Conservation (phyloP, 2,888 invertebrate genomes). For the Diogma glabrata region DNA sequence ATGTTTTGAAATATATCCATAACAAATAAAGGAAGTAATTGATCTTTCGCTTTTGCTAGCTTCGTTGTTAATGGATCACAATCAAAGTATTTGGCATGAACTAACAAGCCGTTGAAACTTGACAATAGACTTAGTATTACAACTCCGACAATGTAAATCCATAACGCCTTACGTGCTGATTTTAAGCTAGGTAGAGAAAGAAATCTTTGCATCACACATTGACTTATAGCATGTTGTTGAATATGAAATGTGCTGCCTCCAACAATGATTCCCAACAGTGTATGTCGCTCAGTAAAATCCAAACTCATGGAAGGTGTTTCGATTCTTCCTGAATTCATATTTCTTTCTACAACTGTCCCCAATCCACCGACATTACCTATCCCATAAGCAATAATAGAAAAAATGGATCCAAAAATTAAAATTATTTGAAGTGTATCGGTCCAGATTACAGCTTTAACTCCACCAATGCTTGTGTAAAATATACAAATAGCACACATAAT, state of each 20-base stretch:
- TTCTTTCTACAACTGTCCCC: background rate
- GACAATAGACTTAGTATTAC: background rate
- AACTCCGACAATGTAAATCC: conserved; percentile 51
- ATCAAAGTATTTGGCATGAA: conserved; percentile 28
- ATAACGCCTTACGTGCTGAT: conserved; percentile 27
- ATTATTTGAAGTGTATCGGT: background rate
- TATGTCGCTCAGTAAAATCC: conserved; percentile 65
- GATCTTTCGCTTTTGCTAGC: conserved; percentile 63
- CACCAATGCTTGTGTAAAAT: conserved; percentile 1
- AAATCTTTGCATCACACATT: conserved; percentile 76
- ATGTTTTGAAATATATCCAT: conserved; percentile 69
- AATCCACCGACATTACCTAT: background rate
- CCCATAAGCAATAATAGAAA: background rate
- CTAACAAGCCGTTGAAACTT: background rate
- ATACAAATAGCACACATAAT: background rate
- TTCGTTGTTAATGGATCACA: conserved; percentile 71
- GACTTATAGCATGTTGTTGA: conserved; percentile 67
- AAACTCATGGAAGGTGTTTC: conserved; percentile 60
- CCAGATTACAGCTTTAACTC: conserved; percentile 9
- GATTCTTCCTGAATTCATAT: conserved; percentile 48
- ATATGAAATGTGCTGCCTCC: conserved; percentile 69
- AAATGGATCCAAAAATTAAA: background rate
- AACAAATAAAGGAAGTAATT: conserved; percentile 71
- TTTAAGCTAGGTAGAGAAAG: conserved; percentile 58
- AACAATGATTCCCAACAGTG: conserved; percentile 60